A percentile compares a stretch with the other conserved stretches of the same genome.
These are phyloP conservation scores for Allobates femoralis DNA, from an alignment of 2,797 vertebrate species.

Conservation along the genomic window DNA sequence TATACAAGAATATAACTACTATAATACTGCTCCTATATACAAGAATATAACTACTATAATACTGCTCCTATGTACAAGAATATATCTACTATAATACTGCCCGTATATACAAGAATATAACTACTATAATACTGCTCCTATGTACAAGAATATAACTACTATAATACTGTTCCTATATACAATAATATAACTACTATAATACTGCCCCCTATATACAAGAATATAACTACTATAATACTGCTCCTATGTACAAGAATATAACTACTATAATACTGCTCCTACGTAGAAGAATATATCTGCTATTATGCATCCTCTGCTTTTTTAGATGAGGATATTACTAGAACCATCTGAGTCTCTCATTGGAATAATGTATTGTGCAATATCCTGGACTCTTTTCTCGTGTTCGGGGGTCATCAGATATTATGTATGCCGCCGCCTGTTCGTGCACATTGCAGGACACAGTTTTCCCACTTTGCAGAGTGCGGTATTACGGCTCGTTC, in stretches of 20 bases:
- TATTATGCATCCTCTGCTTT: background rate
- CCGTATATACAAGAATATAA: background rate
- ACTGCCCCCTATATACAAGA: slow-evolving; percentile 8
- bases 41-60: slow-evolving; percentile 1
- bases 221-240: background rate
- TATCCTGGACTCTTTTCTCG: too few relatives aligned
- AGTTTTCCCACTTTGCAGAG: background rate
- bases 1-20: slow-evolving; percentile 2
- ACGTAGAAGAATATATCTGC: background rate
- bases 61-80: background rate
- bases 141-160: background rate
- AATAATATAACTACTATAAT: background rate
- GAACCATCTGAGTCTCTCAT: background rate
- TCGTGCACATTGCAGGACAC: background rate
- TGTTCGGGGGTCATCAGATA: too few relatives aligned
- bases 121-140: background rate
- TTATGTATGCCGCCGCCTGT: background rate
- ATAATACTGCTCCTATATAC: background rate
- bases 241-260: background rate
- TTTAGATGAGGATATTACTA: background rate
- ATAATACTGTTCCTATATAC: background rate
- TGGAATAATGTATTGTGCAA: background rate
- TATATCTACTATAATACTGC: too few relatives aligned
- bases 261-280: background rate
- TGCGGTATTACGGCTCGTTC: background rate